Evolutionary conservation across 2,113 vertebrate genomes (phyloP), one percentile per base, ranked within the genome.

Genomic region (Ameiurus melas): DNA sequence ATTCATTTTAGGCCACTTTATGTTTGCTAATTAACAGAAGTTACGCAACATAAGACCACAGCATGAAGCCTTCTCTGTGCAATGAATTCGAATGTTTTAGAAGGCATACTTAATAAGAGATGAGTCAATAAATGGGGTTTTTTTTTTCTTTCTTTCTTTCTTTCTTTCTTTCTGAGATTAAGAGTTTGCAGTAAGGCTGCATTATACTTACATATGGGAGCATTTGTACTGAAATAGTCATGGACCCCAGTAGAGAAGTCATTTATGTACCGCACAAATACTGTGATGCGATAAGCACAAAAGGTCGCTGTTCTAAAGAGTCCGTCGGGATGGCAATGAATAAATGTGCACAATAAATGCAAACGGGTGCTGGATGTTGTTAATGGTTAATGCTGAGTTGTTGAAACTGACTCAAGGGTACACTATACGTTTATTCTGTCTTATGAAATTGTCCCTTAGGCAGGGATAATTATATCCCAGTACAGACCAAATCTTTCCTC

Each of bases 1-100:
- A 93, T 94, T 93, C 82, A 87, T 75, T 89, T 71, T 84, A 30
- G 85, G 89, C 84, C 62, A 79, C 91, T 89, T 91, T 88, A 90
- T 89, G 71, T 90, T 82, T 81, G 88, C 85, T 91, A 90, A 89
- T 89, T 89, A 88, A 92, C 90, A 77, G 20, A 89, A 84, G 89
- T 90, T 91, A 84, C 85, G 78, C 92, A 90, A 91, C 86, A 90
- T 85, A 90, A 90, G 85, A 89, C 85, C 70, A 86, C 89, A 83
- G 88, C 75, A 89, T 77, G 62, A 90, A 85, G 86, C 86, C 90
- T 90, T 90, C 88, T 79, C 79, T 33, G 77, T 58, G 90, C 93
- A 94, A 94, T 93, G 91, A 94, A 95, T 92, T 25, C 83, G 79
- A 78, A 58, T 83, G 39, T 55, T 78, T 70, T 80, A 70, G 57